Evolutionary conservation across 2,888 invertebrate species (phyloP).

Genomic region (Plutella xylostella): DNA sequence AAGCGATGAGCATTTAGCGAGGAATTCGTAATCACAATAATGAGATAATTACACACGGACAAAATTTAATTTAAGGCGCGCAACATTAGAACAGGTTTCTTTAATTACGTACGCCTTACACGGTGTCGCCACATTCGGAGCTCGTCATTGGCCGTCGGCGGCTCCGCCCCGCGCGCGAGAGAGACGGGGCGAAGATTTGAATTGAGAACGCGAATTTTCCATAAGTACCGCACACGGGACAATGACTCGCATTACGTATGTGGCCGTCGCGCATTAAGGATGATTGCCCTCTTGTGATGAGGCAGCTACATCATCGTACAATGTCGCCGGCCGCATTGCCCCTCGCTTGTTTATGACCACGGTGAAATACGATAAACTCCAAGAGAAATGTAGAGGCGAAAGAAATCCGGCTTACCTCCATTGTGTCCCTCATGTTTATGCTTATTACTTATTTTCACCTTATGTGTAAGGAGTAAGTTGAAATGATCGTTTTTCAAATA

Average conservation of each 20-base stretch:
- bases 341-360: conserved; percentile 52
- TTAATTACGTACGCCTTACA: conserved; percentile 69
- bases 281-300: conserved; percentile 70
- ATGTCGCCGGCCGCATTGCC: conserved; percentile 58
- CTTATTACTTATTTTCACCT: conserved; percentile 66
- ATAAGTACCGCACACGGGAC: conserved; percentile 68
- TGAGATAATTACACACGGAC: conserved; percentile 70
- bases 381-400: conserved; percentile 58
- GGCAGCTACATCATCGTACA: conserved; percentile 64
- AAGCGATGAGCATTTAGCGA: conserved; percentile 62
- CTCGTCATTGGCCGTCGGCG: conserved; percentile 64
- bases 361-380: conserved; percentile 62
- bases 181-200: conserved; percentile 68
- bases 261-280: conserved; percentile 67
- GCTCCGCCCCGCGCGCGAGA: conserved; percentile 67
- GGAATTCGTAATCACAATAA: conserved; percentile 69
- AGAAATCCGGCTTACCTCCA: conserved; percentile 58
- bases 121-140: conserved; percentile 63
- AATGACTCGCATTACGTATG: conserved; percentile 70
- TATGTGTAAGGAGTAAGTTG: no score
- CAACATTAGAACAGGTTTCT: conserved; percentile 71
- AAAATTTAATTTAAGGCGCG: conserved; percentile 70
- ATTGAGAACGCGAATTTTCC: conserved; percentile 71
- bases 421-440: conserved; percentile 58
- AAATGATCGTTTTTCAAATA: no score